Conservation (phyloP, 2,113 vertebrate species). For the Cephalophus harveyi region DNA sequence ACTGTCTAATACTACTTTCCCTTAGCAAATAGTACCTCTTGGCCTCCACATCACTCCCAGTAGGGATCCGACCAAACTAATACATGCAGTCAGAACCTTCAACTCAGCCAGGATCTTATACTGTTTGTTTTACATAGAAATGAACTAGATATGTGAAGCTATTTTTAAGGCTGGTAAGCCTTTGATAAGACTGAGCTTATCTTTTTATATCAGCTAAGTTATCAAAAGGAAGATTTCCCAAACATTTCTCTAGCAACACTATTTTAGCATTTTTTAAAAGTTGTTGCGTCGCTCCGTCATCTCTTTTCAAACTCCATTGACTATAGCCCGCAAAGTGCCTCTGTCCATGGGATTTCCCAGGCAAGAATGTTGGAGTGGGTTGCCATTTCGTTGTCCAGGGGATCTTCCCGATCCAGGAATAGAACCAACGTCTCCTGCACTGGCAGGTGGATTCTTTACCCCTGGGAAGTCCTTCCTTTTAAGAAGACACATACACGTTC, state of each 20-base stretch:
- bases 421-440: neutral
- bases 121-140: neutral
- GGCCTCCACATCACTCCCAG: neutral
- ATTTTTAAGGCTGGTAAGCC: neutral
- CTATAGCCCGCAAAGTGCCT: neutral
- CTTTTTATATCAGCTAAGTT: slow-evolving; percentile 63
- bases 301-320: neutral
- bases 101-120: neutral
- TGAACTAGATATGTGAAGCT: neutral
- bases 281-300: neutral
- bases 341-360: neutral
- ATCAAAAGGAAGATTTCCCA: slow-evolving; percentile 75
- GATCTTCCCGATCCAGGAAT: neutral
- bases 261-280: slow-evolving; percentile 39
- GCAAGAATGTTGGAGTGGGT: neutral
- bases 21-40: neutral
- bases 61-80: too few relatives aligned
- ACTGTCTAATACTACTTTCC: neutral
- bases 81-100: neutral
- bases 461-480: neutral
- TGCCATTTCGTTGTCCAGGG: neutral
- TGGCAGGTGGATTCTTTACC: neutral
- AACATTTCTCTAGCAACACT: slow-evolving; percentile 38
- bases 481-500: slow-evolving; percentile 38
- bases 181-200: slow-evolving; percentile 48